Conservation (phyloP, 1,140 invertebrate species). For the Cydia pomonella region DNA sequence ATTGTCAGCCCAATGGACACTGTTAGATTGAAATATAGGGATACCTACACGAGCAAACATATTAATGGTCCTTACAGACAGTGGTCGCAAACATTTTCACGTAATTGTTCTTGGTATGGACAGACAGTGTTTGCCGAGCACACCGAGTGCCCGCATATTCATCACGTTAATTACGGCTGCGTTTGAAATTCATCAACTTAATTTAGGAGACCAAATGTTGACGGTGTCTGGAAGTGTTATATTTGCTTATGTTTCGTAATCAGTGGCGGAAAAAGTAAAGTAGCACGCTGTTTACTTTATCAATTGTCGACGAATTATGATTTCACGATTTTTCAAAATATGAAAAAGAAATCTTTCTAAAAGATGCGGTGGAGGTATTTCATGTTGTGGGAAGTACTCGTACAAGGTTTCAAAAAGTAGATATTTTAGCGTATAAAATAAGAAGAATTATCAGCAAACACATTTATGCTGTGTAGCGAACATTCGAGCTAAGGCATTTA, state of each 20-base stretch:
- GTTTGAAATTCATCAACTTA: conserved; percentile 47
- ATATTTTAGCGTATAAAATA: too few species aligned
- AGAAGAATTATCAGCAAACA: background rate
- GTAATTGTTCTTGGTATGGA: conserved; percentile 29
- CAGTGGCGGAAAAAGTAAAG: background rate
- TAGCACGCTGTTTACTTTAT: background rate
- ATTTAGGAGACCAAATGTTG: conserved; percentile 35
- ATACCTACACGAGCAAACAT: background rate
- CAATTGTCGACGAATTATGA: background rate
- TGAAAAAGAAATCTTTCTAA: too few species aligned
- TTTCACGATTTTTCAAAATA: background rate
- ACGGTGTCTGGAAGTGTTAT: conserved; percentile 7
- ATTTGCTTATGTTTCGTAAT: conserved; percentile 2
- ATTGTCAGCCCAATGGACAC: background rate
- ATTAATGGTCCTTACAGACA: conserved; percentile 15
- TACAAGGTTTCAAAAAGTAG: too few species aligned
- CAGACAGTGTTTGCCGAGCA: conserved; percentile 39
- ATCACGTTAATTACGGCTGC: conserved; percentile 50
- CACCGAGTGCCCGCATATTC: conserved; percentile 44
- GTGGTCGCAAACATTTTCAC: conserved; percentile 21
- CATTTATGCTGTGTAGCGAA: background rate
- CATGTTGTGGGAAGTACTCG: too few species aligned
- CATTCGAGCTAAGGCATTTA: background rate
- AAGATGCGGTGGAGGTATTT: too few species aligned
- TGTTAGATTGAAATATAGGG: background rate